phyloP scores from a whole-genome alignment of 2,797 vertebrate genomes.

The Acipenser transmontanus region DNA sequence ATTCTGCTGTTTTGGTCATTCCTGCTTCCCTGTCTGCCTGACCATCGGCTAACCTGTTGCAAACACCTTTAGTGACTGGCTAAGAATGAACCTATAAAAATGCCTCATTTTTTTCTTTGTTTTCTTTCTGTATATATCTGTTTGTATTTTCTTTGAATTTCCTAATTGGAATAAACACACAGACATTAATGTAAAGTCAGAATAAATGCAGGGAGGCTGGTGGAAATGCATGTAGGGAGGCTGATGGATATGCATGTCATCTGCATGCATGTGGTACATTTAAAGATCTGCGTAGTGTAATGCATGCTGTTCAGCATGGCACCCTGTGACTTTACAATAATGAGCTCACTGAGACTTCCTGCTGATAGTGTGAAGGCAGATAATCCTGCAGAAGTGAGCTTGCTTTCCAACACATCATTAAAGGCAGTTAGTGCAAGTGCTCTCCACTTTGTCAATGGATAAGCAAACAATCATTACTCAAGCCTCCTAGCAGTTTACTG shows the following conservation, averaged over 20 bases:
- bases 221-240: no score
- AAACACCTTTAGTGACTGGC: no score
- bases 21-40: no score
- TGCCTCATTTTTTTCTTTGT: no score
- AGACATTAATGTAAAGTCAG: neutral
- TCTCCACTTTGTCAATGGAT: neutral
- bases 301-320: neutral
- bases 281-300: neutral
- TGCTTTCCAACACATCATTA: neutral
- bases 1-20: no score
- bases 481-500: neutral
- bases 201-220: no score
- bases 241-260: neutral
- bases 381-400: neutral
- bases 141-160: neutral
- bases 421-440: neutral
- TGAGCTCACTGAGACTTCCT: neutral
- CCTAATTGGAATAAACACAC: neutral
- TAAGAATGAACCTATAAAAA: no score
- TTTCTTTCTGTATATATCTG: no score
- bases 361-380: neutral
- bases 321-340: neutral
- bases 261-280: neutral
- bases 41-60: no score
- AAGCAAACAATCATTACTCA: slow-evolving; percentile 1